phyloP scores from a whole-genome alignment of 2,888 invertebrate species.

The Phymatocera aterrima region DNA sequence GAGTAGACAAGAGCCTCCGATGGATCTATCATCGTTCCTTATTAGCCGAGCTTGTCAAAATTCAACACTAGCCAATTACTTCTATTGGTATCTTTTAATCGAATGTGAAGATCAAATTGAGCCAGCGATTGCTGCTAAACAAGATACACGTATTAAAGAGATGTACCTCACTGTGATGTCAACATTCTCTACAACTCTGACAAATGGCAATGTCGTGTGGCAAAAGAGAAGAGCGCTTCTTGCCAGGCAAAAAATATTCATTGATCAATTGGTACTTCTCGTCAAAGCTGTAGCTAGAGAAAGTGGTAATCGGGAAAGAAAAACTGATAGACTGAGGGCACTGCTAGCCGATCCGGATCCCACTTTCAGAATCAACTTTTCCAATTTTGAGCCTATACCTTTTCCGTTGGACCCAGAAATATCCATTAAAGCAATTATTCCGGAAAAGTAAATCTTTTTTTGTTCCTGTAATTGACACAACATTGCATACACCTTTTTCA shows the following conservation, averaged over 20 bases:
- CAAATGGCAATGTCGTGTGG: constrained; percentile 83
- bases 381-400: constrained; percentile 93
- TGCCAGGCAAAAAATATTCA: constrained; percentile 91
- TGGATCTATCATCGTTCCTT: constrained; percentile 92
- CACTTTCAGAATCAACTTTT: constrained; percentile 90
- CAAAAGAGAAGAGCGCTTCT: constrained; percentile 87
- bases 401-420: constrained; percentile 96
- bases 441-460: constrained; percentile 80
- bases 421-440: constrained; percentile 90
- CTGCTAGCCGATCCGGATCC: constrained; percentile 87
- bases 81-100: constrained; percentile 97
- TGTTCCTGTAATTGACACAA: constrained; percentile 27
- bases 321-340: constrained; percentile 92
- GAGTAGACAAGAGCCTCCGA: constrained; percentile 64
- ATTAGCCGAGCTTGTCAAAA: constrained; percentile 93
- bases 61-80: constrained; percentile 94
- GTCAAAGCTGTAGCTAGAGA: constrained; percentile 93
- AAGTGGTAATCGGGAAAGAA: constrained; percentile 93
- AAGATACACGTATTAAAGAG: constrained; percentile 84
- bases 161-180: constrained; percentile 95
- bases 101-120: constrained; percentile 93
- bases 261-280: constrained; percentile 91
- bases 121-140: constrained; percentile 79
- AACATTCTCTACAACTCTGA: constrained; percentile 86
- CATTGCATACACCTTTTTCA: constrained; percentile 20